Conservation (phyloP, 2,888 invertebrate genomes). For the Cryptophagus acutangulus region DNA sequence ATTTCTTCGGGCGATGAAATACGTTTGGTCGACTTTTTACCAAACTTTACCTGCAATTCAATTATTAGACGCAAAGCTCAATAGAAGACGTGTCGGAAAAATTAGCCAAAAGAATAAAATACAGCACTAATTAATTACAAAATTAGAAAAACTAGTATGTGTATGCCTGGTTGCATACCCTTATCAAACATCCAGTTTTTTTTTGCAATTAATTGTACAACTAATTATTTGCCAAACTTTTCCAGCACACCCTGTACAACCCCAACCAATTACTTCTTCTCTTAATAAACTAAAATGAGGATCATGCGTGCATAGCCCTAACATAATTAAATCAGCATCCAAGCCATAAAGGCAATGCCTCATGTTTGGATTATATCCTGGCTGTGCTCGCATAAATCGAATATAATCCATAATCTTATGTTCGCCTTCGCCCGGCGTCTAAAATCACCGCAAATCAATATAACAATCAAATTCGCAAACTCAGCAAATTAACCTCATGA, state of each 20-base stretch:
- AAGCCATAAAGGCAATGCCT: constrained; percentile 95
- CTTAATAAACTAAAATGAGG: constrained; percentile 90
- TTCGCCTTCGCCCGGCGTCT: constrained; percentile 97
- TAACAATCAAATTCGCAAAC: constrained; percentile 1
- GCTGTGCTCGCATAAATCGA: constrained; percentile 75
- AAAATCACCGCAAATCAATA: constrained; percentile 24
- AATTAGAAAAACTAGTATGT: constrained; percentile 5
- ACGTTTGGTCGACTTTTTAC: constrained; percentile 59
- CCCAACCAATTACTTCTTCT: constrained; percentile 75
- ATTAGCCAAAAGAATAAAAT: too few species aligned
- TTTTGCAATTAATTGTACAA: too few species aligned
- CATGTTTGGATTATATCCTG: constrained; percentile 84
- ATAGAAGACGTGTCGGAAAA: too few species aligned
- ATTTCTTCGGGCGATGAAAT: constrained; percentile 79
- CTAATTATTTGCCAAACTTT: neutral
- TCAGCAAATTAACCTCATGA: constrained; percentile 65
- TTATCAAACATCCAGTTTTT: too few species aligned
- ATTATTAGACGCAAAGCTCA: constrained; percentile 5
- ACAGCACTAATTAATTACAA: constrained; percentile 1
- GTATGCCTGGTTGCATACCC: constrained; percentile 4
- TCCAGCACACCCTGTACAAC: neutral
- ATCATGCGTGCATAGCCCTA: constrained; percentile 93
- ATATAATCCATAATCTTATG: constrained; percentile 99
- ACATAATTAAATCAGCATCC: constrained; percentile 96
- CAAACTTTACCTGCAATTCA: constrained; percentile 65